A percentile compares a stretch with the other conserved stretches of the same genome.
phyloP scores from a whole-genome alignment of 2,888 invertebrate species.

The Leptinotarsa haldemani region DNA sequence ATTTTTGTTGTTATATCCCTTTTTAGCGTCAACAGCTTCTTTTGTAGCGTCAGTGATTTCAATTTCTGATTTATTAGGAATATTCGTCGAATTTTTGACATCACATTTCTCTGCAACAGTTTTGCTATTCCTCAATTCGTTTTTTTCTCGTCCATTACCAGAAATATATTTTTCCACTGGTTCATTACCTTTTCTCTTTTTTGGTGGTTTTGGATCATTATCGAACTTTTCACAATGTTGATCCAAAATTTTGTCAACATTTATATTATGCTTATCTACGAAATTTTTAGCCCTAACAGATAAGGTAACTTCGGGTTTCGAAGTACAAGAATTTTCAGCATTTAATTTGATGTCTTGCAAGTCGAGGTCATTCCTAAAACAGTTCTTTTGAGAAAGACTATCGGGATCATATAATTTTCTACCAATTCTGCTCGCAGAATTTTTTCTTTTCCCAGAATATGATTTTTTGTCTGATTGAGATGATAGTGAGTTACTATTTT shows the following conservation, averaged over 20 bases:
- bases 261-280: constrained; percentile 31
- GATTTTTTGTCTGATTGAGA: background rate
- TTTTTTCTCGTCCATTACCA: background rate
- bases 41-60: background rate
- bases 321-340: constrained; percentile 22
- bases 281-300: constrained; percentile 35
- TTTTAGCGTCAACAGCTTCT: background rate
- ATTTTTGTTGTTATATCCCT: background rate
- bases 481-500: background rate
- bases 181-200: constrained; percentile 30
- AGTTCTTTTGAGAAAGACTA: constrained; percentile 29
- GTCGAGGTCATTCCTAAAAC: constrained; percentile 46
- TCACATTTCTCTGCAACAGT: background rate
- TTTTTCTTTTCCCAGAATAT: constrained; percentile 3
- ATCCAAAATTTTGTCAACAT: constrained; percentile 18
- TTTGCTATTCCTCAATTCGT: background rate
- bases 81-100: background rate
- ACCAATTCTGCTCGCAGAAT: constrained; percentile 26
- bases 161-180: background rate
- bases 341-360: constrained; percentile 38
- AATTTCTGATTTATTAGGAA: background rate
- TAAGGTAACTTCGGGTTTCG: constrained; percentile 26
- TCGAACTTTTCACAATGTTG: background rate
- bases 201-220: background rate
- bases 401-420: constrained; percentile 53